Evolutionary conservation across 2,797 vertebrate genomes (phyloP).

Genomic region (Nothura maculosa): DNA sequence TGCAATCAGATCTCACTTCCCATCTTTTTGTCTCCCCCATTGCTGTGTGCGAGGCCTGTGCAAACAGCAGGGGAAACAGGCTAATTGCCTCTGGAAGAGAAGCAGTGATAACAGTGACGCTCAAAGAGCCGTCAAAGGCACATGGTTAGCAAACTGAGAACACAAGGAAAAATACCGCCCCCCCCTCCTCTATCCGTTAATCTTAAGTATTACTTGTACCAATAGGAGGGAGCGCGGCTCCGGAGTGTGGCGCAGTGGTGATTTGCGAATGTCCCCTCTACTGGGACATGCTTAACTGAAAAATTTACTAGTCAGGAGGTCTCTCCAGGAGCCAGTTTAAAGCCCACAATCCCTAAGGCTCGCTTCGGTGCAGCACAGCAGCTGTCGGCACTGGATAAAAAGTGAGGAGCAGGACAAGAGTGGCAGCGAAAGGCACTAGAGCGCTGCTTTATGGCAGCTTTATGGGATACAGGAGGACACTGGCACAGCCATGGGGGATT

Average conservation of each 20-base stretch:
- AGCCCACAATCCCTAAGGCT: not conserved
- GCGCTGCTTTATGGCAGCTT: not conserved
- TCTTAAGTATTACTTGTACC: conserved; percentile 7
- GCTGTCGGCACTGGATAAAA: not conserved
- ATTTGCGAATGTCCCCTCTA: conserved; percentile 18
- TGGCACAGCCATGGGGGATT: rapidly evolving
- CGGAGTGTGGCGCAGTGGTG: rapidly evolving
- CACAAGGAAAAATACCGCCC: not conserved
- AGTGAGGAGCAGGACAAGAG: not conserved
- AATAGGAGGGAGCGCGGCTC: not conserved
- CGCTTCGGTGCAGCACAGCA: rapidly evolving
- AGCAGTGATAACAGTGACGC: not conserved
- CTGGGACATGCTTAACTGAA: not conserved
- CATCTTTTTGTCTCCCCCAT: not conserved
- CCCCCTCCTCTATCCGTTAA: not conserved
- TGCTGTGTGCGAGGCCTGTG: not conserved
- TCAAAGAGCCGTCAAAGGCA: not conserved
- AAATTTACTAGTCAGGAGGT: conserved; percentile 29
- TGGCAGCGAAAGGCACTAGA: rapidly evolving
- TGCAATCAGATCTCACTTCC: conserved; percentile 17
- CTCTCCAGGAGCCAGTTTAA: conserved; percentile 33
- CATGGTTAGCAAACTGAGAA: not conserved
- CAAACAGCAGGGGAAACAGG: conserved; percentile 12
- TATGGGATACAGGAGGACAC: rapidly evolving
- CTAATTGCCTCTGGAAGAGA: conserved; percentile 50